Evolutionary conservation across 2,113 vertebrate species (phyloP).

Genomic region (Hemiscyllium ocellatum): DNA sequence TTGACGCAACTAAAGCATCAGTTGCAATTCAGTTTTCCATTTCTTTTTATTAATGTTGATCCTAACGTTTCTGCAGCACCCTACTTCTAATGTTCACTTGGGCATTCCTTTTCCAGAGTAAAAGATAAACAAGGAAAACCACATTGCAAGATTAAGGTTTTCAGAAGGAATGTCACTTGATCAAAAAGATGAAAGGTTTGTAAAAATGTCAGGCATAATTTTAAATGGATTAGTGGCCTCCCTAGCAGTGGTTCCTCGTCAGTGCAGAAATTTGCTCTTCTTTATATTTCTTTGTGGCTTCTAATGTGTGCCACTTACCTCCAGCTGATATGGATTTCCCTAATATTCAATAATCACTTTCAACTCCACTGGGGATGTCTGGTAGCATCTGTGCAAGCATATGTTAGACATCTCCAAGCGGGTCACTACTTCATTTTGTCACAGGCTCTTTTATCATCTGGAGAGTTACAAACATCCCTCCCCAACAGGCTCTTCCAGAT

Average conservation of each 20-base stretch:
- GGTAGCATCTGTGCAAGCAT: constrained; percentile 62
- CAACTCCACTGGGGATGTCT: constrained; percentile 47
- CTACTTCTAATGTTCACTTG: background rate
- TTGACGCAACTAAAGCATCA: background rate
- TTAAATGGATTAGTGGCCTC: constrained; percentile 12
- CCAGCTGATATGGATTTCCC: constrained; percentile 56
- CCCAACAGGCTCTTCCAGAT: constrained; percentile 46
- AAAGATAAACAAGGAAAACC: background rate
- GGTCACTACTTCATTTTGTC: constrained; percentile 58
- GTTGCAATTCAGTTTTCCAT: background rate
- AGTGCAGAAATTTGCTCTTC: constrained; percentile 22
- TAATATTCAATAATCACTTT: constrained; percentile 70
- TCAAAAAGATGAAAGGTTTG: background rate
- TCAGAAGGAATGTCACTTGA: background rate
- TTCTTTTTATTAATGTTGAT: background rate
- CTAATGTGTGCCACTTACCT: constrained; percentile 46
- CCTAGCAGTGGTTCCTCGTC: background rate
- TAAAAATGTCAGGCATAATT: background rate
- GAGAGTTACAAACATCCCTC: constrained; percentile 49
- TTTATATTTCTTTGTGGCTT: constrained; percentile 23
- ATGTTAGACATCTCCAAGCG: constrained; percentile 60
- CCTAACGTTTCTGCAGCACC: background rate
- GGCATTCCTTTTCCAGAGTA: background rate
- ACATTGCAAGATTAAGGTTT: background rate
- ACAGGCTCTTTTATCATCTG: constrained; percentile 50